Evolutionary conservation across 2,888 invertebrate species (phyloP), one percentile per base, ranked within the genome.

Genomic region (Tipula helvola): DNA sequence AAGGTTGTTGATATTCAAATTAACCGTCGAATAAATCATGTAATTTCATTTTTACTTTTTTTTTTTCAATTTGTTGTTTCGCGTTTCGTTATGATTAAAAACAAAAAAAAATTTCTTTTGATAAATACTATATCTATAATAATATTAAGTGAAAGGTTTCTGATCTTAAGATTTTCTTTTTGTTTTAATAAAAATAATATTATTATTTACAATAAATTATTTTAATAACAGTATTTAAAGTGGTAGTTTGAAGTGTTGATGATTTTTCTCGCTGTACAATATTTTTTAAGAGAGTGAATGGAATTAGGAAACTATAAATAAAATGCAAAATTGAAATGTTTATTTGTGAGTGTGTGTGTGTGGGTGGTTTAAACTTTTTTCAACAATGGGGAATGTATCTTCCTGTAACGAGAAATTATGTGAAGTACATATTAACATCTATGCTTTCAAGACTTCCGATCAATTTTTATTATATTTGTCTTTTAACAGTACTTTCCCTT

Each of bases 1-100:
- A 71, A 71, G 71, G 71, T 71, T 71, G 71, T 71, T 71, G 71
- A 71, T 71, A 71, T 71, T 71, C 71, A 71, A 71, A 71, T 71
- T 71, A 71, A 71, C 28, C 71, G 71, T 71, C 71, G 71, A 71
- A 71, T 71, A 71, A 71, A 28, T 71, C 71, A 71, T 71, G 71
- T 71, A 71, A 71, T 71, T 71, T 71, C 71, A 71, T 71, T 71
- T 71, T 71, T 57, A 7, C 8, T 57, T 12, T 3, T 57, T 57
- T 7, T 5, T 18, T 57, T 16, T 18, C 18, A 12, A 57, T 71
- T 71, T 71, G 71, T 28, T 71, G 28, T 71, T 71, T 71, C 71
- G 71, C 71, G 28, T 71, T 71, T 71, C 16, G 52, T 57, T 18
- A 16, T 57, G 52, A 57, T 71, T 28, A 71, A 71, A 71, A 71